Conservation (phyloP, 2,113 vertebrate genomes). For the Apistogramma diplotaenia region DNA sequence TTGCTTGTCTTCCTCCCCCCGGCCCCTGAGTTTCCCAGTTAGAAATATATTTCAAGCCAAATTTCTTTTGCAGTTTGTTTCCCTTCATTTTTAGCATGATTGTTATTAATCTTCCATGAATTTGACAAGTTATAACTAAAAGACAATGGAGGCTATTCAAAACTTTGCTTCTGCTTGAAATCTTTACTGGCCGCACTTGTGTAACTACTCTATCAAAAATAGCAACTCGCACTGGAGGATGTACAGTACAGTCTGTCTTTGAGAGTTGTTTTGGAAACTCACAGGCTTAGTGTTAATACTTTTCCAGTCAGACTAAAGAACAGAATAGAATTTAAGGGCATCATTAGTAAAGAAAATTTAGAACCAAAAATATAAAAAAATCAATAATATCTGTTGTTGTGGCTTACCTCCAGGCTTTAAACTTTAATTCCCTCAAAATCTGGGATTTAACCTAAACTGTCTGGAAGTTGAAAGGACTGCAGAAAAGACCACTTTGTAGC, state of each 20-base stretch:
- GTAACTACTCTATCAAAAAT: neutral
- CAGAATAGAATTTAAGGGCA: neutral
- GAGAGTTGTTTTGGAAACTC: neutral
- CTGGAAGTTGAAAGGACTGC: neutral
- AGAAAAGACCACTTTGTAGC: neutral
- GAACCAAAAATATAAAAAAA: neutral
- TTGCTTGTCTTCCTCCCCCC: too few relatives aligned
- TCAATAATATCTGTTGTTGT: neutral
- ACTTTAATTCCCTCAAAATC: neutral
- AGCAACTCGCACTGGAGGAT: neutral
- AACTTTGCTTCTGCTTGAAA: neutral
- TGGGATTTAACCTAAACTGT: neutral
- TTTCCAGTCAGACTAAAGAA: neutral
- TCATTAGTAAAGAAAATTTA: neutral
- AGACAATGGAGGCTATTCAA: neutral
- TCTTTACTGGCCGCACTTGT: neutral
- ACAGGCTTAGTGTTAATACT: too few relatives aligned
- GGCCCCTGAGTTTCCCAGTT: neutral
- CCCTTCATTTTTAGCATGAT: neutral
- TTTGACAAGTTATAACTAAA: neutral
- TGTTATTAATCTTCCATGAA: neutral
- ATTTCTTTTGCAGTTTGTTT: neutral
- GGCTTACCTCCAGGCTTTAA: neutral
- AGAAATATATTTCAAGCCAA: neutral
- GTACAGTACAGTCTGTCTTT: neutral